These are phyloP conservation scores for Xanthostigma xanthostigma DNA, from an alignment of 2,888 invertebrate species.

Conservation along the genomic window DNA sequence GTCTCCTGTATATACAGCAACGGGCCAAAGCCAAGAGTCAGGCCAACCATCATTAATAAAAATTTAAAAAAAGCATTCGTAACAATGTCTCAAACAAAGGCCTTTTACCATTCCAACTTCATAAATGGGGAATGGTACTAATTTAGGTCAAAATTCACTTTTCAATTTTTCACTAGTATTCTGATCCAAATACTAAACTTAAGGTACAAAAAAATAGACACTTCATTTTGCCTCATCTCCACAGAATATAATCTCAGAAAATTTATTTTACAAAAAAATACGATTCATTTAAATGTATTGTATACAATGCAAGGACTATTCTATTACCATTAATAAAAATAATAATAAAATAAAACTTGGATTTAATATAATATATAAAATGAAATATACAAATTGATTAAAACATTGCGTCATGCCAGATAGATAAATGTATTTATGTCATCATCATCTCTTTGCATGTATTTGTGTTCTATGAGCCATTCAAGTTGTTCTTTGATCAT, in stretches of 20 bases:
- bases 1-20: too few species aligned
- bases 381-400: not conserved
- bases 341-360: not conserved
- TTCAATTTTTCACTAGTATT: not conserved
- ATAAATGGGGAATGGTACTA: too few species aligned
- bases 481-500: slow-evolving; percentile 99
- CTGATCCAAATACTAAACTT: not conserved
- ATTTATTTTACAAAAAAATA: not conserved
- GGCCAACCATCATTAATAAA: too few species aligned
- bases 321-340: not conserved
- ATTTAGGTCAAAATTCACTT: too few species aligned
- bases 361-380: not conserved
- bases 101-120: too few species aligned
- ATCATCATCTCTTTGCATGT: slow-evolving; percentile 90
- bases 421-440: slow-evolving; percentile 97
- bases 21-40: too few species aligned
- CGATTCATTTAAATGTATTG: too few species aligned
- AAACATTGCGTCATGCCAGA: slow-evolving; percentile 55
- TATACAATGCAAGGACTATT: too few species aligned
- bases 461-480: slow-evolving; percentile 98
- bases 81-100: too few species aligned
- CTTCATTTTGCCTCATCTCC: not conserved
- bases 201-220: not conserved
- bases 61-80: too few species aligned
- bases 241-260: not conserved